phyloP scores from a whole-genome alignment of 2,797 vertebrate genomes.

The Eleutherodactylus coqui region DNA sequence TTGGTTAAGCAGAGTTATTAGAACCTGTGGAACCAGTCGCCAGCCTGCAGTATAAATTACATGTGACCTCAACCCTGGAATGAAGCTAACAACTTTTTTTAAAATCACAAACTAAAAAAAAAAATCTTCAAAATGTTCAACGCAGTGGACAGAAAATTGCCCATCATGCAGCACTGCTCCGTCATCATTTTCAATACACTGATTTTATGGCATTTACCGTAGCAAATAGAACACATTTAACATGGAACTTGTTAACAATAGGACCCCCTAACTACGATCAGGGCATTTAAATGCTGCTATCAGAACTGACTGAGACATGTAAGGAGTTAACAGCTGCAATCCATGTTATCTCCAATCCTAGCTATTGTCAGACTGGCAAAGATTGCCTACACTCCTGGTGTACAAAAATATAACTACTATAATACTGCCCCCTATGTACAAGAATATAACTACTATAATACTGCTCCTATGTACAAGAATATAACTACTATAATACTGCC shows the following conservation, averaged over 20 bases:
- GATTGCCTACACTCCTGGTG: too few relatives aligned
- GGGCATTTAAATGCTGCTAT: too few relatives aligned
- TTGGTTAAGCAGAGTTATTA: background rate
- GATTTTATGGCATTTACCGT: too few relatives aligned
- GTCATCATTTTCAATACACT: background rate
- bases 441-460: slow-evolving; percentile 6
- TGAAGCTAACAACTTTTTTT: background rate
- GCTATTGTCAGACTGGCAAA: background rate
- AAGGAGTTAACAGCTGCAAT: too few relatives aligned
- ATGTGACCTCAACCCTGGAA: background rate
- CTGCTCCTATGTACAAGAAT: background rate
- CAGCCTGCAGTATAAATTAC: background rate
- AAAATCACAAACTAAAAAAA: background rate
- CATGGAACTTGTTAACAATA: too few relatives aligned
- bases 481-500: slow-evolving; percentile 5
- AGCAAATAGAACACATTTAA: too few relatives aligned
- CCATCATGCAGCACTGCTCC: too few relatives aligned
- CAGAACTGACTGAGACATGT: too few relatives aligned
- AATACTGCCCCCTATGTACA: background rate
- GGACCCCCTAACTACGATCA: too few relatives aligned
- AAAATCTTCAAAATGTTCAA: background rate
- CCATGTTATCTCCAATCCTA: too few relatives aligned
- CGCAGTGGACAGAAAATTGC: too few relatives aligned
- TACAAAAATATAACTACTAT: slow-evolving; percentile 4
- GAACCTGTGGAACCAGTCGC: slow-evolving; percentile 7